Evolutionary conservation across 2,888 invertebrate species (phyloP).

Genomic region (Drosophila aldrichi): DNA sequence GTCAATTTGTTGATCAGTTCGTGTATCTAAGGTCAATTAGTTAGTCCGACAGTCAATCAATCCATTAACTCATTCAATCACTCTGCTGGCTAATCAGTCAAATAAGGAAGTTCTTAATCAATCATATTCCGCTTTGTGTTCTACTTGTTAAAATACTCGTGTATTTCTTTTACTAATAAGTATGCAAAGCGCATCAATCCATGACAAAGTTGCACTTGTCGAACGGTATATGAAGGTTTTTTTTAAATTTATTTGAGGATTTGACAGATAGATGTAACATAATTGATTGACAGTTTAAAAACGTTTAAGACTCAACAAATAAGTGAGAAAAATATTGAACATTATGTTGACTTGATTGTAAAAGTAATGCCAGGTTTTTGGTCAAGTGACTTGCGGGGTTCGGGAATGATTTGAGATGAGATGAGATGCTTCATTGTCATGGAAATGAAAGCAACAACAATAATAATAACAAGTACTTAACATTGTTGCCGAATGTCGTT

Average conservation of each 20-base stretch:
- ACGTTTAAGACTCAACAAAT: constrained; percentile 51
- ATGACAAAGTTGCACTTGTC: not conserved
- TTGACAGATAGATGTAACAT: constrained; percentile 9
- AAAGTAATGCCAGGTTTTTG: constrained; percentile 27
- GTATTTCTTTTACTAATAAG: not conserved
- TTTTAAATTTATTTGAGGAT: not conserved
- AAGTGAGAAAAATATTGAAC: constrained; percentile 34
- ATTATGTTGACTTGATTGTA: constrained; percentile 31
- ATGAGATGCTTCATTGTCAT: constrained; percentile 51
- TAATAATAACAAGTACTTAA: constrained; percentile 32
- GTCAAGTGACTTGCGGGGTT: constrained; percentile 23
- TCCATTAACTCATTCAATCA: no score
- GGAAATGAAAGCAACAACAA: constrained; percentile 48
- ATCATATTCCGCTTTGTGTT: not conserved
- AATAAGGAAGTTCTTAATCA: no score
- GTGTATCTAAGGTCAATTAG: no score
- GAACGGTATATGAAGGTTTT: not conserved
- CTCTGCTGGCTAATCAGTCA: no score
- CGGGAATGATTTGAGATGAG: constrained; percentile 3
- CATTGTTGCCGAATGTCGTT: constrained; percentile 38
- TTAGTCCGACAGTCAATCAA: no score
- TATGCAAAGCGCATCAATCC: not conserved
- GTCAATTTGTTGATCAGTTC: no score
- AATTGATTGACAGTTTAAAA: constrained; percentile 27
- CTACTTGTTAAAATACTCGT: not conserved